A percentile compares a stretch with the other conserved stretches of the same genome.
phyloP scores from a whole-genome alignment of 2,888 invertebrate species.

The Adelphocoris suturalis region DNA sequence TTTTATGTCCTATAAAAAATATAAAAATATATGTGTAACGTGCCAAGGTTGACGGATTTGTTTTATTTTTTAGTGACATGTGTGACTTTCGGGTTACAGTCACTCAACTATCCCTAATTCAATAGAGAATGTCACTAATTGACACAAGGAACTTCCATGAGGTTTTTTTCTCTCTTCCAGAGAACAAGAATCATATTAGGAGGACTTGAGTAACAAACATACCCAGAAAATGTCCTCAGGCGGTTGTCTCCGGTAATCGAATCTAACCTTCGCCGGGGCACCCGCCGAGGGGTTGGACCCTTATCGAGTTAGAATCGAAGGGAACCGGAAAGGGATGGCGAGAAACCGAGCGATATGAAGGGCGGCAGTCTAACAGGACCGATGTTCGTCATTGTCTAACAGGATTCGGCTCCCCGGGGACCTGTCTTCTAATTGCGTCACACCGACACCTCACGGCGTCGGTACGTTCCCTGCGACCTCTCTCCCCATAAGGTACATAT shows the following conservation, averaged over 20 bases:
- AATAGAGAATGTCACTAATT: conserved; percentile 43
- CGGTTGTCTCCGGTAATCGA: conserved; percentile 66
- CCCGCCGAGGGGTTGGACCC: conserved; percentile 59
- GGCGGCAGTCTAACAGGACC: conserved; percentile 25
- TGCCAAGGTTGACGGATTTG: too few species aligned
- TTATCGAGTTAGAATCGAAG: conserved; percentile 66
- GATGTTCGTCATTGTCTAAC: conserved; percentile 67
- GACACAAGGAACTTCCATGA: neutral
- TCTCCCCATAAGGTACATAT: conserved; percentile 56
- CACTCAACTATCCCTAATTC: conserved; percentile 30
- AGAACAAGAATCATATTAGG: conserved; percentile 61
- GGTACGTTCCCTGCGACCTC: conserved; percentile 31
- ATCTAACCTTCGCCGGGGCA: conserved; percentile 55
- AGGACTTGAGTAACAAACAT: conserved; percentile 61
- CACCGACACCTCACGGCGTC: conserved; percentile 51
- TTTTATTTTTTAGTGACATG: neutral
- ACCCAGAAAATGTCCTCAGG: conserved; percentile 61
- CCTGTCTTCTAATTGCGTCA: conserved; percentile 72
- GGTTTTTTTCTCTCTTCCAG: conserved; percentile 20
- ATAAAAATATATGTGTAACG: too few species aligned
- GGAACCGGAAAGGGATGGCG: conserved; percentile 37
- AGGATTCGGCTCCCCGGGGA: conserved; percentile 64
- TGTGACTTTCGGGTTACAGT: neutral
- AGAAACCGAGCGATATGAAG: conserved; percentile 12
- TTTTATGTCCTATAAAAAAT: too few species aligned